Conservation (phyloP, 2,888 invertebrate species). For the Drosophila pseudotalamancana region DNA sequence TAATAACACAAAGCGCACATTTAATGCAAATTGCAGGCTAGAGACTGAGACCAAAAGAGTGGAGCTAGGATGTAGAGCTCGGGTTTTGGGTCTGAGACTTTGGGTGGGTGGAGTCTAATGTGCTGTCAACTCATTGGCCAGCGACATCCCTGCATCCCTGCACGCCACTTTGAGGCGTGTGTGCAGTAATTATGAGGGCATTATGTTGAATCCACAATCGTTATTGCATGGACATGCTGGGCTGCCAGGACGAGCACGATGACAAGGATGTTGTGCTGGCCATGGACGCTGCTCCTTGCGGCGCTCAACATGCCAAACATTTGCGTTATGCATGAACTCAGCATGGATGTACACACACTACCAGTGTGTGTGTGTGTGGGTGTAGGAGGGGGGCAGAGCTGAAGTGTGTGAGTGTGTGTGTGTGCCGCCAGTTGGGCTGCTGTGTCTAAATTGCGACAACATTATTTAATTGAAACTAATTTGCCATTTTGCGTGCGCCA, state of each 20-base stretch:
- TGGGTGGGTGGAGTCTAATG: conserved; percentile 12
- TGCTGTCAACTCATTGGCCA: conserved; percentile 69
- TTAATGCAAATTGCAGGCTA: conserved; percentile 76
- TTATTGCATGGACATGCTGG: conserved; percentile 81
- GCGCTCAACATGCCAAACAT: conserved; percentile 50
- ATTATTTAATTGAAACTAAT: conserved; percentile 83
- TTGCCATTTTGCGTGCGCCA: conserved; percentile 73
- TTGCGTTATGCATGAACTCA: conserved; percentile 75
- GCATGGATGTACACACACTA: conserved; percentile 12
- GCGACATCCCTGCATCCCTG: conserved; percentile 16
- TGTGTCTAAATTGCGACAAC: conserved; percentile 71
- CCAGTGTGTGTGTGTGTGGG: not conserved
- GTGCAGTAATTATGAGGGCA: conserved; percentile 82
- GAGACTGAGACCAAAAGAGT: conserved; percentile 32
- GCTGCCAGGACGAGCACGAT: conserved; percentile 36
- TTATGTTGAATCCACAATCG: conserved; percentile 81
- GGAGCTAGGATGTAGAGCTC: not conserved
- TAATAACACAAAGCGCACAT: conserved; percentile 77
- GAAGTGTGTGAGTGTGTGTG: not conserved
- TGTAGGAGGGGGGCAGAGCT: not conserved
- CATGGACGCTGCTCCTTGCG: conserved; percentile 60
- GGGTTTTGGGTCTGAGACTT: not conserved
- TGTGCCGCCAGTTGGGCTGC: conserved; percentile 13
- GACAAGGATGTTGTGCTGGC: conserved; percentile 34
- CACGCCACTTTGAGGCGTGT: conserved; percentile 53